Base-by-base conservation (phyloP, 2,113 vertebrate species). In the Gavia stellata region DNA sequence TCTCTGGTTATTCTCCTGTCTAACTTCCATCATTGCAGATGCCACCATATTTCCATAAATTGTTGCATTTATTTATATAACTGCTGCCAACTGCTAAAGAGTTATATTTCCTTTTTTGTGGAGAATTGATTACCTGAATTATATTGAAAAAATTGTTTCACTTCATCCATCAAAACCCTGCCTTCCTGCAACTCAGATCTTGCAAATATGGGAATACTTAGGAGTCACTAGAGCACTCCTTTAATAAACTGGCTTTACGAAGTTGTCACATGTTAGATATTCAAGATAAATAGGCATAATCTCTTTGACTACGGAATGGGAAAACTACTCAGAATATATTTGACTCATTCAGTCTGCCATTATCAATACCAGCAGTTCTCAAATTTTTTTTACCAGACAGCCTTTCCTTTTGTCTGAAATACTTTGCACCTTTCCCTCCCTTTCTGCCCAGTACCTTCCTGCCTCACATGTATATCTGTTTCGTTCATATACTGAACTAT, bases 1-100 rank as follows among this genome's bases (percentile, higher is more conserved):
- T 36, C 68, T 94, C 81, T 96, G 89, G 13, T 94, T 94, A 17
- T 88, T 88, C 79, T 95, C 93, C 81, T 15, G 19, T n/a, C n/a
- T 45, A 20, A 80, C 53, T 58, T 83, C 56, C 67, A 33, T 18
- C 55, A 28, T 7, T 82, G 88, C 81, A 82, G 74, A 82, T 65
- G 49, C 66, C 62, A 56, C 49, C 6, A 0, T 53, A 70, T 79
- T 83, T 62, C 67, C 80, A 81, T n/a, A 65, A 67, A 74, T n/a
- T n/a, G 65, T 36, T n/a, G 20, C 36, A 50, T 73, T 79, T 89
- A 75, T 92, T 91, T 80, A 31, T 67, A 78, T 38, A 94, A 72
- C 78, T 58, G 53, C 62, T 93, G 87, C 53, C 78, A 94, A 40
- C 53, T 79, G 47, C 68, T 91, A 5, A 84, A 34, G 38, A 91